Base-by-base conservation (phyloP, 2,888 invertebrate species). In the Kuschelorhynchus macadamiae region DNA sequence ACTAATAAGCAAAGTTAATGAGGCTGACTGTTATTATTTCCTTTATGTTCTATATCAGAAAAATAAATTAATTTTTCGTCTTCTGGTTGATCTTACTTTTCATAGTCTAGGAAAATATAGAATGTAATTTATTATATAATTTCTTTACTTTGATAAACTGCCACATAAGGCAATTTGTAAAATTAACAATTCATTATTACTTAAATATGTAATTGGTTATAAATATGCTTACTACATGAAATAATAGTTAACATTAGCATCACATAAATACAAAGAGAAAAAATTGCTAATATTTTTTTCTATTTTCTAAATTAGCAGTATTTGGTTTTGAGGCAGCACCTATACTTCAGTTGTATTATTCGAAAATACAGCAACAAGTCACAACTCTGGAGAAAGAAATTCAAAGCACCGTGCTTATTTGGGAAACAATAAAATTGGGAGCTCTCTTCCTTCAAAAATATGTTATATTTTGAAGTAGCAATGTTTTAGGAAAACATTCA, bases 251-350 rank as follows among this genome's bases (percentile, higher is more conserved):
- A 56, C 47, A 33, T 56, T 64, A 57, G 49, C 49, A 65, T 50
- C 52, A 52, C 57, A 59, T 59, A 65, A 59, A 65, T 65, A 59
- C 33, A 65, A 49, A n/a, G n/a, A n/a, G n/a, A n/a, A n/a, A n/a
- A n/a, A n/a, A n/a, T n/a, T n/a, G n/a, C n/a, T n/a, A n/a, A n/a
- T n/a, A n/a, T n/a, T n/a, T n/a, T n/a, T n/a, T n/a, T n/a, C n/a
- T 30, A 30, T 30, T 30, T 30, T 30, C 30, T 30, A n/a, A n/a
- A n/a, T n/a, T n/a, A n/a, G n/a, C n/a, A n/a, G n/a, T n/a, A n/a
- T n/a, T n/a, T n/a, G n/a, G n/a, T n/a, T n/a, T n/a, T n/a, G n/a
- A n/a, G n/a, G n/a, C n/a, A n/a, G n/a, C n/a, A n/a, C n/a, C n/a
- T n/a, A n/a, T n/a, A n/a, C n/a, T n/a, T n/a, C n/a, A n/a, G n/a